Base-by-base conservation (phyloP, 2,797 vertebrate genomes). In the Melanotaenia nigrans region DNA sequence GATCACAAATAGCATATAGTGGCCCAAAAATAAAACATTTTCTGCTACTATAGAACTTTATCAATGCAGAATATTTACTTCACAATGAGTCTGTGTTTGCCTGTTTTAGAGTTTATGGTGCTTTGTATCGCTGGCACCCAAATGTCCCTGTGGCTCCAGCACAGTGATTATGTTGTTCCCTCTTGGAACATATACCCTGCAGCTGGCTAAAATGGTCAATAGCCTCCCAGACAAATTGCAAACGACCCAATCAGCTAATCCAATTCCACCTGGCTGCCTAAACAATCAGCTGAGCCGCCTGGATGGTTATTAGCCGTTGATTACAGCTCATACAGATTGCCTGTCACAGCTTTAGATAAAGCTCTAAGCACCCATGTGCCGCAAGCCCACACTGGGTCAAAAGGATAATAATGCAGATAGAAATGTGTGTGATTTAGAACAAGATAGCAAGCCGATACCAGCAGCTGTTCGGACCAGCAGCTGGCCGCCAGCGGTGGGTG, bases 251-350 rank as follows among this genome's bases (percentile, higher is more conserved):
- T 88, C 79, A 71, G 70, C 84, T 71, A 82, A 87, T 81, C 61
- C 74, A 62, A 56, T 79, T 83, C 65, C 73, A 82, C 76, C 77
- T 85, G 84, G 77, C 77, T 55, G 66, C 78, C 68, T 79, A 76
- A 79, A 75, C 0, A 45, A 81, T 28, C 22, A 40, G 56, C 79
- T 59, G 67, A 66, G 79, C 73, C 51, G 42, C 70, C 51, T 54
- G 60, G 25, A 56, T 64, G 68, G 51, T 83, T 82, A 78, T 90
- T 88, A 84, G 80, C 64, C 73, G 79, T 84, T 85, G 81, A 85
- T 87, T 86, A 81, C 68, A 78, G 64, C 75, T 38, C 47, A 65
- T 71, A 67, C 62, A 61, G 79, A 69, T 87, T 75, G 66, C 71
- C 66, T 67, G 62, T 84, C 63, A 64, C 61, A 71, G 60, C 61